phyloP scores from a whole-genome alignment of 2,113 vertebrate genomes.

The Trachemys scripta region DNA sequence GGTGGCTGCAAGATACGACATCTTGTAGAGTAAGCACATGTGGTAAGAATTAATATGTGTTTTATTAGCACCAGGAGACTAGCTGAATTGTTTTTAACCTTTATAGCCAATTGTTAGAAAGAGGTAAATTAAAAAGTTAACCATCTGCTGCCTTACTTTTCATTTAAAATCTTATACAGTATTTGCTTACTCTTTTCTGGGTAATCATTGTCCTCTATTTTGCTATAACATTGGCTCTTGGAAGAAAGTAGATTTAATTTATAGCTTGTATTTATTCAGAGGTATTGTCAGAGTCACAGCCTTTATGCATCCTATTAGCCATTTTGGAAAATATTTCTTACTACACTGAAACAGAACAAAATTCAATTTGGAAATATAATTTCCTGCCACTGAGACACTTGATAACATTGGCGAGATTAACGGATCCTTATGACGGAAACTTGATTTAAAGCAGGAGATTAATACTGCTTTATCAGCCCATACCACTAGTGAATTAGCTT shows the following conservation, averaged over 20 bases:
- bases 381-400: slow-evolving; percentile 77
- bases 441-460: slow-evolving; percentile 81
- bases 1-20: slow-evolving; percentile 32
- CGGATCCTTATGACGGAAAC: slow-evolving; percentile 75
- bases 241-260: slow-evolving; percentile 70
- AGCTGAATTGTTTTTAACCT: slow-evolving; percentile 56
- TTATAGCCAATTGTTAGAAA: slow-evolving; percentile 66
- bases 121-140: slow-evolving; percentile 74
- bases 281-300: slow-evolving; percentile 43
- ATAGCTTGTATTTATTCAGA: slow-evolving; percentile 77
- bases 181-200: slow-evolving; percentile 70
- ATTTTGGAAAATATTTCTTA: slow-evolving; percentile 76
- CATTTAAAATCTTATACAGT: slow-evolving; percentile 56
- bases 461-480: slow-evolving; percentile 75
- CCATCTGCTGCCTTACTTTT: slow-evolving; percentile 62
- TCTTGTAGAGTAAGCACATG: slow-evolving; percentile 69
- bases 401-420: slow-evolving; percentile 78
- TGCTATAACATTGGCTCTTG: slow-evolving; percentile 28
- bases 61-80: slow-evolving; percentile 76
- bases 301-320: slow-evolving; percentile 76
- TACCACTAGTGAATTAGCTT: slow-evolving; percentile 70
- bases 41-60: slow-evolving; percentile 73
- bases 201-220: slow-evolving; percentile 66
- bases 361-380: slow-evolving; percentile 82
- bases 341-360: slow-evolving; percentile 76